These are phyloP conservation scores for Mycteria americana DNA, from an alignment of 2,797 vertebrate species.

Conservation along the genomic window DNA sequence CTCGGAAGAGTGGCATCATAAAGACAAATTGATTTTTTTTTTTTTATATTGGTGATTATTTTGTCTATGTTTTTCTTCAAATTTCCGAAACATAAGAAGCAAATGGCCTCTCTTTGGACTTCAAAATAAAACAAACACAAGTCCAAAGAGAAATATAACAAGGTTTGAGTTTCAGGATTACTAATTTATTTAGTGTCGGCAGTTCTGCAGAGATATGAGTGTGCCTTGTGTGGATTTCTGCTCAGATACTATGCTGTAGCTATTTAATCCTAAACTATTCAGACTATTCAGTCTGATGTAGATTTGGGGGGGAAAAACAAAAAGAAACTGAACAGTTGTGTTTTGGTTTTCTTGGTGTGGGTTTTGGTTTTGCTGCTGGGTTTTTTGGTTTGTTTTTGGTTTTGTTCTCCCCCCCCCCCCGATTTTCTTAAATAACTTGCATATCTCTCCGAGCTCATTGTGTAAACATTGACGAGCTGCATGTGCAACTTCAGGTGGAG, in stretches of 20 bases:
- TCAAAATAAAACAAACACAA: neutral
- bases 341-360: neutral
- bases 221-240: neutral
- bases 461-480: neutral
- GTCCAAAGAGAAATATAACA: neutral
- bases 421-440: neutral
- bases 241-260: neutral
- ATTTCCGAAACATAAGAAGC: neutral
- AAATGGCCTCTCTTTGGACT: neutral
- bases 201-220: neutral
- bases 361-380: neutral
- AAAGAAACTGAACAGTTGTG: neutral
- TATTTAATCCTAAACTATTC: neutral
- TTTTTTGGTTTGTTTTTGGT: neutral
- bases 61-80: neutral
- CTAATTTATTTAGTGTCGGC: neutral
- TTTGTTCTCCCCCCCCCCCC: accelerated
- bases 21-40: neutral
- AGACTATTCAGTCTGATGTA: neutral
- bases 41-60: neutral
- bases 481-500: neutral
- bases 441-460: neutral
- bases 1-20: neutral
- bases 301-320: neutral
- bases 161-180: neutral